Evolutionary conservation across 2,888 invertebrate genomes (phyloP), one percentile per base, ranked within the genome.

Genomic region (Drosophila tripunctata): DNA sequence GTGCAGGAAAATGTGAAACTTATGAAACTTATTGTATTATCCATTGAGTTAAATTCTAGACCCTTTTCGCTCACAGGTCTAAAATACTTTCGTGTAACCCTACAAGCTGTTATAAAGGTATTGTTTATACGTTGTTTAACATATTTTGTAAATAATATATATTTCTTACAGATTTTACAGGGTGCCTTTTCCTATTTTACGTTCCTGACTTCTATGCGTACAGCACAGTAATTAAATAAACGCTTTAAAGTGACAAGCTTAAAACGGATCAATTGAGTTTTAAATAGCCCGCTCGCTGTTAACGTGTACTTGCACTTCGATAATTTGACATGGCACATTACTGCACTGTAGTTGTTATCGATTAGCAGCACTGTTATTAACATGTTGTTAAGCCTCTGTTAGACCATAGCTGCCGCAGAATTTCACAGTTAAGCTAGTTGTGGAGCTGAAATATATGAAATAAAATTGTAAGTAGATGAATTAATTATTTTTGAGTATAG

Each of bases 101-200:
- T 88, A 12, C 17, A 45, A 0, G 44, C 87, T 6, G 82, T 78
- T 0, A 17, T 86, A 1, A 75, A 70, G 65, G 88, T 88, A 35
- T n/a, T n/a, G 6, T 12, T 17, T 21, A 17, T 30, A 17, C n/a
- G n/a, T 1, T 22, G 8, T 15, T 12, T 15, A 12, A 2, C 1
- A 8, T 10, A 7, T 57, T 12, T 1, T 19, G 12, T 6, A 0
- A 2, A 4, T 27, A 30, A 10, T 40, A 43, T 15, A 33, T 35
- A 14, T 35, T 8, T 12, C 35, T 12, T 14, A 7, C 19, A 88
- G 88, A 75, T 88, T 31, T 52, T 88, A 14, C 78, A 78, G 51
- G 88, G 80, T 0, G 88, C 88, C 7, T 79, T 71, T 14, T 88
- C 88, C 0, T 88, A 89, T 57, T 88, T 88, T 17, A 88, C 89